These are phyloP conservation scores for Drosophila meridionalis DNA, from an alignment of 2,888 invertebrate genomes.

Conservation along the genomic window DNA sequence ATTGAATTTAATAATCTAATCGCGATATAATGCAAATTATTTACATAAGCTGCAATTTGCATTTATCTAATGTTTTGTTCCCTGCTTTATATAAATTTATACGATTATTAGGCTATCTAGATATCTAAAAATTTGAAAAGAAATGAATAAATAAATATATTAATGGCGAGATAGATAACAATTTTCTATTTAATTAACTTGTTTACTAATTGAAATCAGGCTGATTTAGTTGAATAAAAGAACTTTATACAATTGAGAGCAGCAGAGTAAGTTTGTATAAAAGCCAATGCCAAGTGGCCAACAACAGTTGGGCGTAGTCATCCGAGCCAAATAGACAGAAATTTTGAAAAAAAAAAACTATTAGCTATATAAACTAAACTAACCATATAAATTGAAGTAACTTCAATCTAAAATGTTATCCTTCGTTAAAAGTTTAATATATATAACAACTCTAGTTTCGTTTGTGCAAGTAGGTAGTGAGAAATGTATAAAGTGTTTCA, in stretches of 20 bases:
- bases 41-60: not conserved
- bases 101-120: not conserved
- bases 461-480: constrained; percentile 13
- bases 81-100: too few relatives aligned
- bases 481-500: too few relatives aligned
- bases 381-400: not conserved
- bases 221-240: not conserved
- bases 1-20: not conserved
- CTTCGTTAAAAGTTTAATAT: not conserved
- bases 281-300: not conserved
- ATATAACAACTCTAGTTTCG: not conserved
- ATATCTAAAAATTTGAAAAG: not conserved
- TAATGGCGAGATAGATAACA: not conserved
- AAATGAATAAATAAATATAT: not conserved
- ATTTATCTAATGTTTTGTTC: too few relatives aligned
- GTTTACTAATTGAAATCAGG: not conserved
- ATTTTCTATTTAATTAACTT: not conserved
- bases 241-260: not conserved
- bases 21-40: not conserved
- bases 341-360: too few relatives aligned
- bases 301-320: not conserved
- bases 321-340: not conserved
- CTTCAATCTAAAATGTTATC: not conserved
- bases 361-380: not conserved
- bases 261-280: not conserved